Conservation (phyloP, 2,888 invertebrate species). For the Hydrotaea cyrtoneurina region DNA sequence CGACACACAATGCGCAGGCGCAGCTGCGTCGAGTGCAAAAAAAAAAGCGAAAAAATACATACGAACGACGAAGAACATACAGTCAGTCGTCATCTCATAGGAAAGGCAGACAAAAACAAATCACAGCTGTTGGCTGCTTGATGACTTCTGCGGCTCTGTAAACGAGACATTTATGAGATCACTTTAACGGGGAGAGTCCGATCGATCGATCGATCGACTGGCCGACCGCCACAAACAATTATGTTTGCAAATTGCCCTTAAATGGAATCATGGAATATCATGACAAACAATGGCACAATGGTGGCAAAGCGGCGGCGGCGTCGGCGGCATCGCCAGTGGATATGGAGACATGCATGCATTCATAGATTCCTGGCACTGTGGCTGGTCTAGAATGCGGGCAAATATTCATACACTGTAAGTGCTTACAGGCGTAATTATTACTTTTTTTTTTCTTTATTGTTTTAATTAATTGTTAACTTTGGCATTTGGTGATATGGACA, state of each 20-base stretch:
- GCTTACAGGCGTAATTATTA: neutral
- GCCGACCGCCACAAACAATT: slow-evolving; percentile 65
- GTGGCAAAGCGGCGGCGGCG: neutral
- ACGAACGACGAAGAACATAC: neutral
- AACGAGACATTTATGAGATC: slow-evolving; percentile 61
- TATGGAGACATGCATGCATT: neutral
- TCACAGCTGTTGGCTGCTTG: slow-evolving; percentile 69
- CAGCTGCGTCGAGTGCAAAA: slow-evolving; percentile 54
- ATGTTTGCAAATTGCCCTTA: slow-evolving; percentile 69
- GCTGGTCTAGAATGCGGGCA: slow-evolving; percentile 47
- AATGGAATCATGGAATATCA: slow-evolving; percentile 61
- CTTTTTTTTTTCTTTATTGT: neutral
- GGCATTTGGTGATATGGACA: no score
- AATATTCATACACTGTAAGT: slow-evolving; percentile 8
- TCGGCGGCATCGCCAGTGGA: no score
- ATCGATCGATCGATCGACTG: slow-evolving; percentile 29
- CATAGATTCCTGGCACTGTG: neutral
- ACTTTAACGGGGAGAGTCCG: slow-evolving; percentile 39
- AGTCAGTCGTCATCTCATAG: no score
- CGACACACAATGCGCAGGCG: slow-evolving; percentile 52
- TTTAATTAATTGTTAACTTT: neutral
- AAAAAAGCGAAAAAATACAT: neutral
- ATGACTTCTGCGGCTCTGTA: slow-evolving; percentile 18
- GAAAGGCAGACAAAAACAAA: slow-evolving; percentile 56
- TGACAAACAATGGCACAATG: neutral